Evolutionary conservation across 2,888 invertebrate species (phyloP).

Genomic region (Ptychoptera contaminata): DNA sequence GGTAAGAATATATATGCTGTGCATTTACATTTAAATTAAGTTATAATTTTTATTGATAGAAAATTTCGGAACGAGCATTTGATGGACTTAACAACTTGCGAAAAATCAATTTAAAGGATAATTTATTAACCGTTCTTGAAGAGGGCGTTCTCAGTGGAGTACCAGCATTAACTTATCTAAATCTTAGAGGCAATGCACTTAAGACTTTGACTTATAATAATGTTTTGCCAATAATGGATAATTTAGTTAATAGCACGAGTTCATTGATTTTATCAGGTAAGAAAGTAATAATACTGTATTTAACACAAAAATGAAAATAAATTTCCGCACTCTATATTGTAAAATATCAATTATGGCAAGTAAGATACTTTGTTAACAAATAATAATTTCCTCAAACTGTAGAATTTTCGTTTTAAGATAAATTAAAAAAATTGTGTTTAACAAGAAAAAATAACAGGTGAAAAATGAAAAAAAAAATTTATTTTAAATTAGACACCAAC

Average conservation of each 20-base stretch:
- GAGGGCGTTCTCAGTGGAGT: slow-evolving; percentile 58
- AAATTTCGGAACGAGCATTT: slow-evolving; percentile 61
- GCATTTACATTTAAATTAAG: background rate
- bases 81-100: slow-evolving; percentile 56
- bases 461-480: too few relatives aligned
- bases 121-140: slow-evolving; percentile 54
- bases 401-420: too few relatives aligned
- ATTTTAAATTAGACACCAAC: too few relatives aligned
- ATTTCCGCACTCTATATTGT: too few relatives aligned
- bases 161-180: slow-evolving; percentile 52
- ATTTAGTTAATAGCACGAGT: slow-evolving; percentile 57
- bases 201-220: slow-evolving; percentile 62
- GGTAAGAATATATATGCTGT: slow-evolving; percentile 26
- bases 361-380: too few relatives aligned
- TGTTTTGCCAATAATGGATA: slow-evolving; percentile 59
- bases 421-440: too few relatives aligned
- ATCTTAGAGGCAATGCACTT: slow-evolving; percentile 61
- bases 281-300: too few relatives aligned
- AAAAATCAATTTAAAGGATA: slow-evolving; percentile 57
- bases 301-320: too few relatives aligned
- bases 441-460: too few relatives aligned
- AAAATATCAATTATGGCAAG: too few relatives aligned
- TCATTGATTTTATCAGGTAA: slow-evolving; percentile 64
- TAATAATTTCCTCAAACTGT: too few relatives aligned
- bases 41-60: slow-evolving; percentile 24